Conservation (phyloP, 2,888 invertebrate genomes). For the Melinaea marsaeus region DNA sequence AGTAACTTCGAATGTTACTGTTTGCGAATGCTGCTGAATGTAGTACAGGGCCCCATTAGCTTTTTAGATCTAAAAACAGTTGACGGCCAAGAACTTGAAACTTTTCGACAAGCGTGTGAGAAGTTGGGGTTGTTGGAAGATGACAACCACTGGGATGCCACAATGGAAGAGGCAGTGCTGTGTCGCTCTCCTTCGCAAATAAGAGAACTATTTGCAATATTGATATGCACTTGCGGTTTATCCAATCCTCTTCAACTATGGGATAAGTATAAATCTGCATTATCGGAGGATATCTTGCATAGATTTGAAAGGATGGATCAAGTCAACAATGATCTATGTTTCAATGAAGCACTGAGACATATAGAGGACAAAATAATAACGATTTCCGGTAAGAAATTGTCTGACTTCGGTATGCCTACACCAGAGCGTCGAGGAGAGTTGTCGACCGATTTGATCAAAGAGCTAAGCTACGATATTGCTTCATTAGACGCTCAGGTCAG, state of each 20-base stretch:
- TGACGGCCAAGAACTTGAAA: constrained; percentile 34
- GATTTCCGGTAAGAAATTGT: constrained; percentile 34
- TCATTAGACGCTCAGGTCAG: constrained; percentile 33
- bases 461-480: constrained; percentile 24
- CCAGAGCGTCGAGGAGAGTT: constrained; percentile 31
- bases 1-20: constrained; percentile 31
- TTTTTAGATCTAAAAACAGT: constrained; percentile 38
- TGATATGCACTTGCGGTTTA: constrained; percentile 32
- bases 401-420: constrained; percentile 35
- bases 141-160: constrained; percentile 29
- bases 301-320: constrained; percentile 25
- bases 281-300: constrained; percentile 1
- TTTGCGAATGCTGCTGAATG: constrained; percentile 31
- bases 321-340: constrained; percentile 30
- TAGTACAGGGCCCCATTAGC: constrained; percentile 8
- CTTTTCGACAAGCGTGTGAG: constrained; percentile 42
- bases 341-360: constrained; percentile 32
- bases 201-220: constrained; percentile 33
- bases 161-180: constrained; percentile 35
- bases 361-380: constrained; percentile 35
- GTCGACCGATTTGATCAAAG: constrained; percentile 34
- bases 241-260: constrained; percentile 34
- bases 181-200: constrained; percentile 24
- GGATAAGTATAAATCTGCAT: constrained; percentile 26
- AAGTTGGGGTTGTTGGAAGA: constrained; percentile 41